These are phyloP conservation scores for Gopherus evgoodei DNA, from an alignment of 2,113 vertebrate genomes.

Conservation along the genomic window DNA sequence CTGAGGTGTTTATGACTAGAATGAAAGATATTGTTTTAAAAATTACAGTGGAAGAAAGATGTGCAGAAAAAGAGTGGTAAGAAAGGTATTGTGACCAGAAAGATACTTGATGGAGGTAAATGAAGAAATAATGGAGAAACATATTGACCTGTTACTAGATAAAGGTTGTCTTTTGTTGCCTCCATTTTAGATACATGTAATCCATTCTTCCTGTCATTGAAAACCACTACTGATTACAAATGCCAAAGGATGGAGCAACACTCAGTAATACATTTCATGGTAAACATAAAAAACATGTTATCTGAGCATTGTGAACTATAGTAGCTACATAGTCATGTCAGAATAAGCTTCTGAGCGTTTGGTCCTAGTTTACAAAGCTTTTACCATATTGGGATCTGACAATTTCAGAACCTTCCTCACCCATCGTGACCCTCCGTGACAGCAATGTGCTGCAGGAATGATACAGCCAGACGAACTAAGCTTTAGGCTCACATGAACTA, in stretches of 20 bases:
- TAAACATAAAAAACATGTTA: background rate
- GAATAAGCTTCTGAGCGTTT: background rate
- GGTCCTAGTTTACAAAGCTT: background rate
- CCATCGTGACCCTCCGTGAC: background rate
- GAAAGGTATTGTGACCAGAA: background rate
- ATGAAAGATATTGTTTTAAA: background rate
- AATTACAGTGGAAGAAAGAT: background rate
- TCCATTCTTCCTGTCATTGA: too few relatives aligned
- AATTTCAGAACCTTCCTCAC: background rate
- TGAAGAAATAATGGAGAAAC: background rate
- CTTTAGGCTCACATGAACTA: background rate
- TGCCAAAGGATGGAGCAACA: background rate
- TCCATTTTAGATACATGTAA: background rate
- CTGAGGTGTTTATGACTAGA: background rate
- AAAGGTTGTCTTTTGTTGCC: background rate
- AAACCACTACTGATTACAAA: background rate
- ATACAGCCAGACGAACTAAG: background rate
- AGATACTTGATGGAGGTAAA: background rate
- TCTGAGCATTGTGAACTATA: background rate
- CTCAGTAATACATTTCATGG: background rate
- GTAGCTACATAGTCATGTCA: conserved; percentile 2
- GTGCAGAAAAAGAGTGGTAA: background rate
- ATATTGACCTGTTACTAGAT: background rate
- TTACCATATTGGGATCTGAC: background rate
- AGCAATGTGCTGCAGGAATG: background rate